Evolutionary conservation across 2,797 vertebrate genomes (phyloP), one percentile per base, ranked within the genome.

Genomic region (Poecilia gillii): DNA sequence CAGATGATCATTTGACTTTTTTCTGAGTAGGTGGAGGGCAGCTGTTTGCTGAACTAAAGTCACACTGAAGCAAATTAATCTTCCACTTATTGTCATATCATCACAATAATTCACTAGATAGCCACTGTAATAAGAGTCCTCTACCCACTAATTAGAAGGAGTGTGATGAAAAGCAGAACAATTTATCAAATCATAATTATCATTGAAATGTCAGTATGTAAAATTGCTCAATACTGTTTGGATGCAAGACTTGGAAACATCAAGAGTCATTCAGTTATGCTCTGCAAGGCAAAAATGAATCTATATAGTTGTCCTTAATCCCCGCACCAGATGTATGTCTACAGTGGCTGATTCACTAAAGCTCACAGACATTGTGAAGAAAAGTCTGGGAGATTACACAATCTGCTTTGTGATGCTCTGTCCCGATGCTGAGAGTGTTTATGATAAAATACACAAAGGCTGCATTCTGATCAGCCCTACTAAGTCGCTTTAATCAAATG

Each of bases 1-100:
- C 87, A 90, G 90, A 93, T 93, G 87, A 86, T 80, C 46, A 87
- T 89, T 94, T 95, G 91, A 94, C 88, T 94, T 93, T 78, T 78
- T 79, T 78, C 47, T 74, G 85, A 72, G 90, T 87, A 90, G 85
- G 92, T 80, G 90, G 86, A 92, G 75, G 90, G 92, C 86, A 87
- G 79, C 75, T 88, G 84, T 91, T 88, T 91, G 82, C 82, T 83
- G 70, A 68, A 77, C 20, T 80, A 71, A 71, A 88, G 82, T 89
- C 88, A 86, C 64, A 81, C 9, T 72, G 72, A 84, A 81, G 74
- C 82, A 78, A 80, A 75, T 25, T 62, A 73, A 13, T 64, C 64
- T 66, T 74, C 78, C 79, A 70, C 49, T 31, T 77, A 73, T 73
- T 75, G 33, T 39, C n/a, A 43, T 45, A 71, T 45, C 41, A 16